Evolutionary conservation across 2,888 invertebrate species (phyloP).

Genomic region (Micoletzkya japonica): DNA sequence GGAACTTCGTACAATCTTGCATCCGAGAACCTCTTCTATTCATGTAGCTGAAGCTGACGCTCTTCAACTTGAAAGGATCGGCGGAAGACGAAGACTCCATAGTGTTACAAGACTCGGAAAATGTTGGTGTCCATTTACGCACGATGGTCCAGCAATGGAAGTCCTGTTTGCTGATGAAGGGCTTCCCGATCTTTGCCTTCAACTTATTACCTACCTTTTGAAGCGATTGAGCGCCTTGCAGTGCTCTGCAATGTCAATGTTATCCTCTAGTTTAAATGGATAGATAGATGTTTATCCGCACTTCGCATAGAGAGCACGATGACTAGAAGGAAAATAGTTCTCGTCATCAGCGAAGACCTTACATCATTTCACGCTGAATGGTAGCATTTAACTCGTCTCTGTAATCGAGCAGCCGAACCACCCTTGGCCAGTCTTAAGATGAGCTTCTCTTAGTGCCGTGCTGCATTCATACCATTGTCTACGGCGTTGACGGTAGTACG

Average conservation of each 20-base stretch:
- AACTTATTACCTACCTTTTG: not conserved
- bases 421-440: no score
- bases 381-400: not conserved
- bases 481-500: no score
- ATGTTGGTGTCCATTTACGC: slow-evolving; percentile 4
- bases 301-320: no score
- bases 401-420: not conserved
- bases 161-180: not conserved
- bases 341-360: not conserved
- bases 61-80: not conserved
- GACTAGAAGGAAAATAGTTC: no score
- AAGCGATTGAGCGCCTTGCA: not conserved
- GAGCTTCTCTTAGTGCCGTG: no score
- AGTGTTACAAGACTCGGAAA: not conserved
- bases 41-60: slow-evolving; percentile 4
- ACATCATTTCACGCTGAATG: slow-evolving; percentile 10
- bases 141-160: slow-evolving; percentile 15
- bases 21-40: slow-evolving; percentile 1
- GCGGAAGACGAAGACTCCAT: not conserved
- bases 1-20: not conserved
- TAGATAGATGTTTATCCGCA: no score
- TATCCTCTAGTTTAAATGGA: not conserved
- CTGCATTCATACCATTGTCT: no score
- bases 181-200: not conserved
- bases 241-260: slow-evolving; percentile 1